Percentiles rank a stretch among this genome's conserved stretches.
Conservation (phyloP, 2,888 invertebrate genomes). For the Drosophila macrospina region DNA sequence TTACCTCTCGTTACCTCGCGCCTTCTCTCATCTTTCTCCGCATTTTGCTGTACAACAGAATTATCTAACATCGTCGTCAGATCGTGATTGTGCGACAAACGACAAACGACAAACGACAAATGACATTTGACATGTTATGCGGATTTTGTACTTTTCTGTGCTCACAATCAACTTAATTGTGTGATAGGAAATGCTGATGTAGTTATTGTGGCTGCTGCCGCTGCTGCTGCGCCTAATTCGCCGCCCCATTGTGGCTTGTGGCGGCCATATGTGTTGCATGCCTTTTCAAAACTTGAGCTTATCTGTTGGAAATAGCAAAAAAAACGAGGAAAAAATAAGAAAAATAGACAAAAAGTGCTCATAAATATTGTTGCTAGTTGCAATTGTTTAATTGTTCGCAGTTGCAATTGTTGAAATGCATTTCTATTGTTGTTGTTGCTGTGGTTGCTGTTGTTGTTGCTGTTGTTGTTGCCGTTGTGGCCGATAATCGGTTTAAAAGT, state of each 20-base stretch:
- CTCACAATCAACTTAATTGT: conserved; percentile 66
- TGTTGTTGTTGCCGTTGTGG: conserved; percentile 10
- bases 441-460: no score
- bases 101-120: conserved; percentile 78
- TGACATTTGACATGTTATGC: conserved; percentile 81
- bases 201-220: conserved; percentile 15
- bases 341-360: conserved; percentile 55
- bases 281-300: conserved; percentile 41
- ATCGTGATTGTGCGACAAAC: conserved; percentile 78
- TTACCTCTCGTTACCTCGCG: background rate
- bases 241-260: conserved; percentile 17
- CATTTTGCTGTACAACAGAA: conserved; percentile 23
- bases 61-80: conserved; percentile 69
- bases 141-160: conserved; percentile 43
- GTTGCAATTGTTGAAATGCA: conserved; percentile 44
- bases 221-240: conserved; percentile 41
- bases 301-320: conserved; percentile 31
- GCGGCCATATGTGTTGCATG: background rate
- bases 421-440: conserved; percentile 17
- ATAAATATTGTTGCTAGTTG: conserved; percentile 66
- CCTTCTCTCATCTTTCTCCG: conserved; percentile 5
- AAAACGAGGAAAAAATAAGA: background rate
- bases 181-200: conserved; percentile 27
- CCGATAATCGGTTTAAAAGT: conserved; percentile 76
- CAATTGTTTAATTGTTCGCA: conserved; percentile 79